phyloP scores from a whole-genome alignment of 2,113 vertebrate species.

The Empidonax traillii region DNA sequence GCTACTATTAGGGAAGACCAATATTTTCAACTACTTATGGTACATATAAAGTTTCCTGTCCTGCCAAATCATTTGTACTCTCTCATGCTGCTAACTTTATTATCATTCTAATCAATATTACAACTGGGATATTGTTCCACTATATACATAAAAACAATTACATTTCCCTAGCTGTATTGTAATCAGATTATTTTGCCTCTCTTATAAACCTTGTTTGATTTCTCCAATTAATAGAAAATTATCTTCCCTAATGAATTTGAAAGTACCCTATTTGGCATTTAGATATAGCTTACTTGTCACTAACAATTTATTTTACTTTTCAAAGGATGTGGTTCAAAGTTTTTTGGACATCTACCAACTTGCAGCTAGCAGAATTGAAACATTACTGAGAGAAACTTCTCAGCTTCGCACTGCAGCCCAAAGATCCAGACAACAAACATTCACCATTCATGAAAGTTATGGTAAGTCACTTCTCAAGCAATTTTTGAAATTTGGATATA shows the following conservation, averaged over 20 bases:
- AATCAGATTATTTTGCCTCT: not conserved
- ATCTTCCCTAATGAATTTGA: not conserved
- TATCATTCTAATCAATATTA: slow-evolving; percentile 19
- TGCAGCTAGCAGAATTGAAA: slow-evolving; percentile 71
- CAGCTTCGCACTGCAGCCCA: slow-evolving; percentile 70
- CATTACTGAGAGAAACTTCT: slow-evolving; percentile 72
- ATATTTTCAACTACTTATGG: not conserved
- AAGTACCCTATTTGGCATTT: slow-evolving; percentile 23
- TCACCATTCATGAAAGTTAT: slow-evolving; percentile 73
- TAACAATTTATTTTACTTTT: slow-evolving; percentile 76
- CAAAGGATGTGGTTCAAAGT: slow-evolving; percentile 77
- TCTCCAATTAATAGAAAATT: not conserved
- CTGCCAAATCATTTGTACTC: slow-evolving; percentile 27
- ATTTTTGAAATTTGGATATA: not conserved
- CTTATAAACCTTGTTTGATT: not conserved
- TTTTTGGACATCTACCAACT: slow-evolving; percentile 81
- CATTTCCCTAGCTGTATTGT: slow-evolving; percentile 30
- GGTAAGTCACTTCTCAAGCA: slow-evolving; percentile 64
- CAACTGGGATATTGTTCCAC: not conserved
- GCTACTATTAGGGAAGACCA: slow-evolving; percentile 29
- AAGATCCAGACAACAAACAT: slow-evolving; percentile 77
- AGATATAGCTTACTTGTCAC: slow-evolving; percentile 62
- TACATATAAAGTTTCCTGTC: slow-evolving; percentile 29
- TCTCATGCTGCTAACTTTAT: slow-evolving; percentile 49
- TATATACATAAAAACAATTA: slow-evolving; percentile 46